Evolutionary conservation across 1,140 invertebrate genomes (phyloP).

Genomic region (Hydropsyche tenuis): DNA sequence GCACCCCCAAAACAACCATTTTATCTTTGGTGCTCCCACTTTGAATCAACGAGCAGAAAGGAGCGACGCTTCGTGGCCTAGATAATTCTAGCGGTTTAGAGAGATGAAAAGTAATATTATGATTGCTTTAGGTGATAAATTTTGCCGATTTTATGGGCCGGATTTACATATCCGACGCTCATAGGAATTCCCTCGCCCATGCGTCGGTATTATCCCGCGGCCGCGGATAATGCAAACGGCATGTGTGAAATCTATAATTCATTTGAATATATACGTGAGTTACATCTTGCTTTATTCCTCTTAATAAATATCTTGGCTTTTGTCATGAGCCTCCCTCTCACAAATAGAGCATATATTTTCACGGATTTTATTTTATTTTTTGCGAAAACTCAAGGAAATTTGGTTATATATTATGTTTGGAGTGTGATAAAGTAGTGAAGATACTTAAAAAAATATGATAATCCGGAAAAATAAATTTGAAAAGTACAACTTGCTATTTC

Average conservation of each 20-base stretch:
- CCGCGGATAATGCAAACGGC: slow-evolving; percentile 45
- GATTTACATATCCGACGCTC: slow-evolving; percentile 46
- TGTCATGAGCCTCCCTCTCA: slow-evolving; percentile 17
- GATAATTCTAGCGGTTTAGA: slow-evolving; percentile 42
- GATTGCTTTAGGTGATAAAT: slow-evolving; percentile 50
- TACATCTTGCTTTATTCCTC: slow-evolving; percentile 42
- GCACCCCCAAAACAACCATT: slow-evolving; percentile 9
- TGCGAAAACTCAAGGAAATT: background rate
- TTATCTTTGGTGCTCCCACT: slow-evolving; percentile 18
- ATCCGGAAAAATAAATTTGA: too few relatives aligned
- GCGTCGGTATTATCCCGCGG: slow-evolving; percentile 38
- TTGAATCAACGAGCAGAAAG: slow-evolving; percentile 19
- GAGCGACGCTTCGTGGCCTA: slow-evolving; percentile 30
- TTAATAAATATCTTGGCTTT: slow-evolving; percentile 49
- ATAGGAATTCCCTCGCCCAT: slow-evolving; percentile 18
- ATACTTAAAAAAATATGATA: too few relatives aligned
- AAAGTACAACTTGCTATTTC: too few relatives aligned
- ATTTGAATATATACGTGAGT: slow-evolving; percentile 46
- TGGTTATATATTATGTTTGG: background rate
- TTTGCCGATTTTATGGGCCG: slow-evolving; percentile 48
- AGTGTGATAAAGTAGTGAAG: background rate
- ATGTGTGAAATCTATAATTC: slow-evolving; percentile 51
- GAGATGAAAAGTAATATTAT: slow-evolving; percentile 48
- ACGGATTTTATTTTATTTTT: slow-evolving; percentile 13
- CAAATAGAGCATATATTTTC: slow-evolving; percentile 21